Evolutionary conservation across 2,113 vertebrate species (phyloP), one percentile per base, ranked within the genome.

Genomic region (Neogale vison): DNA sequence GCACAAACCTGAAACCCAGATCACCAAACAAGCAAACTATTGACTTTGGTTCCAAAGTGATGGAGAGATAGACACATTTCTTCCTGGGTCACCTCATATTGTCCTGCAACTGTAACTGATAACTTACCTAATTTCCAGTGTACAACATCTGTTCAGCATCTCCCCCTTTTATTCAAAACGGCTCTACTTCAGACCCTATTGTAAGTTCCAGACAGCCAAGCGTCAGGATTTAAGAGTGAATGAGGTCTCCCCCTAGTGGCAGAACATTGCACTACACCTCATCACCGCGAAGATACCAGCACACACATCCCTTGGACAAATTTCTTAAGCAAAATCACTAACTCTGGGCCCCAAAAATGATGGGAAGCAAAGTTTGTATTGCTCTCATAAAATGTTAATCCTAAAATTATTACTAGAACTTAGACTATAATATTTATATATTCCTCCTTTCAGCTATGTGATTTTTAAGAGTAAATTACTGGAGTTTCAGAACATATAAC

Each of bases 391-490:
- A 57, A 63, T 63, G 76, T 83, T 39, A 61, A 17, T 89, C 47
- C 86, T 63, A 74, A n/a, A 26, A 45, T 34, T 96, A 39, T 69
- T 31, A 42, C 61, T 59, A 50, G 23, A 45, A 90, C 36, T 5
- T 50, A 63, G 42, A 34, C 36, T 39, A 31, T 18, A 29, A 39
- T 9, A 15, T 1, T 14, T 2, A 72, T 23, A 39, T 20, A 7
- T 39, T 36, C 4, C 45, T 81, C 94, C 36, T 42, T 34, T 71
- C 50, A 76, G 29, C 39, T 23, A 8, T 50, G 29, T 20, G 52
- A 69, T 90, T 82, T 93, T 52, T 42, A 77, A 91, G 42, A 94
- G 69, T 87, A 88, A 36, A 67, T 39, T 7, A 55, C 10, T 31
- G 0, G 12, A 24, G 13, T 29, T 39, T n/a, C 34, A 88, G 69